Conservation (phyloP, 1,140 invertebrate genomes). For the Drosophila neocordata region DNA sequence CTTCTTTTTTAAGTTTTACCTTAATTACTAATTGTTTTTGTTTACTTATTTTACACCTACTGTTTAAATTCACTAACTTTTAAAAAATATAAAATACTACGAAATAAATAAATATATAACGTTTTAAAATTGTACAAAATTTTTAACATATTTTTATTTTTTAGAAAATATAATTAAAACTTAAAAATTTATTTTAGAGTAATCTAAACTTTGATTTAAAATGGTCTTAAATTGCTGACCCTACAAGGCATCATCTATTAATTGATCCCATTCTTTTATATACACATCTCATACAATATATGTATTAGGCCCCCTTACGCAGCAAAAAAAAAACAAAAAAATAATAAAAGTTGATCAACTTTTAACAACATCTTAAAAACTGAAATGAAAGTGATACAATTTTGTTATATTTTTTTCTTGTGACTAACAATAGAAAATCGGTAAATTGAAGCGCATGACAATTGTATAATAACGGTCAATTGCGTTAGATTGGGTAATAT, state of each 20-base stretch:
- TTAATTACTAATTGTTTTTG: too few relatives aligned
- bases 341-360: conserved; percentile 23
- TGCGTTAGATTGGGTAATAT: conserved; percentile 47
- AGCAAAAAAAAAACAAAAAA: conserved; percentile 38
- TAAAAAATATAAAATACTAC: too few relatives aligned
- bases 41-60: too few relatives aligned
- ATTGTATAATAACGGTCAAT: conserved; percentile 58
- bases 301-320: conserved; percentile 33
- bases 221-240: too few relatives aligned
- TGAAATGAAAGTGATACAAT: conserved; percentile 64
- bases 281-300: not conserved
- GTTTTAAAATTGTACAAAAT: too few relatives aligned
- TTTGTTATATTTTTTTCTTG: conserved; percentile 13
- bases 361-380: conserved; percentile 13
- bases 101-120: too few relatives aligned
- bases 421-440: conserved; percentile 36
- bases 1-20: too few relatives aligned
- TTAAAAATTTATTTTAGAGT: too few relatives aligned
- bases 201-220: too few relatives aligned
- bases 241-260: not conserved
- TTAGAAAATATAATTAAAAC: too few relatives aligned
- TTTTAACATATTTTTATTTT: too few relatives aligned
- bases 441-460: conserved; percentile 63
- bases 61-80: too few relatives aligned
- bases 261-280: conserved; percentile 25